A percentile compares a stretch with the other conserved stretches of the same genome.
Conservation (phyloP, 2,113 vertebrate species). For the Podarcis cretensis region DNA sequence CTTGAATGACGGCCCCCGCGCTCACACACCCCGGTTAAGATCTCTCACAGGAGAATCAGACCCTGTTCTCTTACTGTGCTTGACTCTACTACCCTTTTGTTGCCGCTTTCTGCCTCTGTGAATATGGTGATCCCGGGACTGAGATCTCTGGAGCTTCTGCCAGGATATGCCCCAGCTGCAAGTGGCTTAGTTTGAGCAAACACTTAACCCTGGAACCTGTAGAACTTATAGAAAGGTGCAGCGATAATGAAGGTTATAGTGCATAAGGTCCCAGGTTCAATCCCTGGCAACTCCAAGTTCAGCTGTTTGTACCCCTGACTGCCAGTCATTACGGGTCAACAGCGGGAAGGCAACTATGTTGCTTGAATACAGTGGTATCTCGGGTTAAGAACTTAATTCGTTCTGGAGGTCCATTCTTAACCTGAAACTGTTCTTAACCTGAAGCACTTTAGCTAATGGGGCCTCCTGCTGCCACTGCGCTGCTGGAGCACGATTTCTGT, state of each 20-base stretch:
- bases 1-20: not conserved
- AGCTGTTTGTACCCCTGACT: no score
- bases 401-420: no score
- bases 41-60: not conserved
- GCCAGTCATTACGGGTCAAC: no score
- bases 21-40: not conserved
- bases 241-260: not conserved
- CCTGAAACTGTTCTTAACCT: no score
- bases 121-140: no score
- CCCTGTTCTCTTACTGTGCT: not conserved
- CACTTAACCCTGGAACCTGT: not conserved
- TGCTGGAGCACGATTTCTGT: no score
- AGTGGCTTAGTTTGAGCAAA: not conserved
- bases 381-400: no score
- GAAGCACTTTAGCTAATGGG: no score
- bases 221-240: not conserved
- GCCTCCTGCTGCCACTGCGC: no score
- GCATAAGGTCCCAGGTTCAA: not conserved
- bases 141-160: not conserved
- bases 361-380: no score
- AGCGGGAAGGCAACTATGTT: not conserved
- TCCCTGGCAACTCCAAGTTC: no score
- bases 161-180: not conserved
- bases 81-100: not conserved
- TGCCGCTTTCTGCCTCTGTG: not conserved